Conservation (phyloP, 2,888 invertebrate genomes). For the Watsonalla cultraria region DNA sequence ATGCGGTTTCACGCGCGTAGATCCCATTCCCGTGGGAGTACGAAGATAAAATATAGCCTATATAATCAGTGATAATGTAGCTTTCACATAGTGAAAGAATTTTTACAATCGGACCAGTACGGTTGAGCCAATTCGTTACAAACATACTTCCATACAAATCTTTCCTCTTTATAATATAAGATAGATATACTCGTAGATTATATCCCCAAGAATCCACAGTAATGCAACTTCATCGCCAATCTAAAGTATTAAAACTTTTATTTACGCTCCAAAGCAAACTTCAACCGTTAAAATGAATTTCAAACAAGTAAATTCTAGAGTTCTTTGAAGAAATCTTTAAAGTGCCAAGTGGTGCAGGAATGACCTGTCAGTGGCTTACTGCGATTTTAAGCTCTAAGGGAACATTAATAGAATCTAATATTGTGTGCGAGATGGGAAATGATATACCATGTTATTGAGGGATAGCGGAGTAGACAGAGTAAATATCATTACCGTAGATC, state of each 20-base stretch:
- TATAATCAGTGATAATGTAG: too few species aligned
- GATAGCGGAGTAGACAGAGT: conserved; percentile 32
- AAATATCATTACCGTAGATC: conserved; percentile 67
- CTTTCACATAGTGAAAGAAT: too few species aligned
- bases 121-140: too few species aligned
- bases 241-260: conserved; percentile 47
- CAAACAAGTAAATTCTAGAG: conserved; percentile 59
- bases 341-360: conserved; percentile 33
- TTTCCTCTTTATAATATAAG: too few species aligned
- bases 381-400: conserved; percentile 16
- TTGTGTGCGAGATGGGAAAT: conserved; percentile 1
- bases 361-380: conserved; percentile 20
- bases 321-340: conserved; percentile 54
- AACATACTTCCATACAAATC: too few species aligned
- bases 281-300: conserved; percentile 57
- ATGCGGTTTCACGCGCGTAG: too few species aligned
- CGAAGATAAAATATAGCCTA: too few species aligned
- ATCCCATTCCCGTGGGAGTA: too few species aligned
- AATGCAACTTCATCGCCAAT: conserved; percentile 33
- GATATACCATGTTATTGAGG: conserved; percentile 28
- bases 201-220: conserved; percentile 1
- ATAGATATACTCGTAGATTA: too few species aligned
- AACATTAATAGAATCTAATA: conserved; percentile 5
- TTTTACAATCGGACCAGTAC: too few species aligned
- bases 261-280: conserved; percentile 49